Base-by-base conservation (phyloP, 2,113 vertebrate species). In the Boulengeromyrus knoepffleri region DNA sequence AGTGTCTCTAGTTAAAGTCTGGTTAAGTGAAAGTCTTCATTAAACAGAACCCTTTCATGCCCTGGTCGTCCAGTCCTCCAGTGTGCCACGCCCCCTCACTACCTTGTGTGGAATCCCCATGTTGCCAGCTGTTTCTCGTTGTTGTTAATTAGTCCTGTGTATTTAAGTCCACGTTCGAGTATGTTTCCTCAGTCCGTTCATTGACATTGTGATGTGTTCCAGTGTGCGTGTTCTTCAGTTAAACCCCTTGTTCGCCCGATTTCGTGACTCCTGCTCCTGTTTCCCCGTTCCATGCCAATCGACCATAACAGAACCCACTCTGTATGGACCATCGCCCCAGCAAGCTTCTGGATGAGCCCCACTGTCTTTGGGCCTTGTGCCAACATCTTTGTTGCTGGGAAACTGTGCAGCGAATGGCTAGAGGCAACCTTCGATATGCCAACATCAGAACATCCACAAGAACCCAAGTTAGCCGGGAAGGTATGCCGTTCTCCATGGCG, bases 341-440 rank as follows among this genome's bases (percentile, higher is more conserved):
- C 8, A 87, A 88, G 52, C 19, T 1, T 21, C n/a, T 90, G 70
- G 90, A 91, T 58, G 92, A 93, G 74, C 88, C 89, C 21, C 93
- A 94, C 86, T 92, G 93, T 89, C 90, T 92, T 17, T 47, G 90
- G 92, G 91, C 89, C 17, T 58, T 88, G 45, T 94, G 94, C 90
- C 87, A 90, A 7, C 93, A 94, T 90, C 90, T 91, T 5, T 92
- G 92, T 92, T 94, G 93, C 88, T 94, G 94, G 92, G 92, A 93
- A 74, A 58, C 92, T 0, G 91, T 92, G 86, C 89, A 52, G 1
- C 91, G 90, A 17, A 85, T 91, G 58, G 19, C 46, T 47, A n/a
- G 86, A 90, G 91, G 90, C 49, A 74, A 36, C 58, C 74, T 39
- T 39, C 88, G 70, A 31, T 80, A 50, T 21, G 2, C 62, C 8